Evolutionary conservation across 2,888 invertebrate genomes (phyloP).

Genomic region (Polymixis lichenea): DNA sequence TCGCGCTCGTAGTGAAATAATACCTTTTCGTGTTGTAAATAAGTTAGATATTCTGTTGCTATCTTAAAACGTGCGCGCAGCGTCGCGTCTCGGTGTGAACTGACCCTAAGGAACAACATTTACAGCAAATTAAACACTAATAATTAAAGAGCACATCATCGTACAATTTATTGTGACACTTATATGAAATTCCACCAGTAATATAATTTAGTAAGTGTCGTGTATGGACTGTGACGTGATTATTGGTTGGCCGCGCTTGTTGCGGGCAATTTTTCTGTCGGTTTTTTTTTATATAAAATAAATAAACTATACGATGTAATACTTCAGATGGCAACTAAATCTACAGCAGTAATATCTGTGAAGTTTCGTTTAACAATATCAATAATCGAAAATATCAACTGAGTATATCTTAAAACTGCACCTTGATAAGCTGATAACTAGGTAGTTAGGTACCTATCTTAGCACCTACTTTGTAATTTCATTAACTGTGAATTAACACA

Average conservation of each 20-base stretch:
- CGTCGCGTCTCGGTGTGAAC: no score
- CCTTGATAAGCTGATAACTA: background rate
- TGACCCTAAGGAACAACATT: background rate
- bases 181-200: background rate
- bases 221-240: background rate
- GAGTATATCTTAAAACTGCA: conserved; percentile 8
- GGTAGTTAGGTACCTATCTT: no score
- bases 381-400: conserved; percentile 12
- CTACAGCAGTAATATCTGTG: background rate
- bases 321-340: conserved; percentile 33
- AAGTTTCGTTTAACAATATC: conserved; percentile 4
- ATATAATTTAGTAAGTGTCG: background rate
- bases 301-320: conserved; percentile 4
- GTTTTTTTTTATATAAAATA: conserved; percentile 3
- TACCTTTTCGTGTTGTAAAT: no score
- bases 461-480: conserved; percentile 3
- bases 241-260: background rate
- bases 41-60: no score
- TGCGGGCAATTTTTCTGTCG: no score
- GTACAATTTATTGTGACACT: conserved; percentile 7
- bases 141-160: conserved; percentile 20
- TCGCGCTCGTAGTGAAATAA: no score
- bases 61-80: no score
- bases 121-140: conserved; percentile 18
- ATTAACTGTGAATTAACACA: conserved; percentile 8